Base-by-base conservation (phyloP, 2,888 invertebrate species). In the Tromatobia lineatoria region DNA sequence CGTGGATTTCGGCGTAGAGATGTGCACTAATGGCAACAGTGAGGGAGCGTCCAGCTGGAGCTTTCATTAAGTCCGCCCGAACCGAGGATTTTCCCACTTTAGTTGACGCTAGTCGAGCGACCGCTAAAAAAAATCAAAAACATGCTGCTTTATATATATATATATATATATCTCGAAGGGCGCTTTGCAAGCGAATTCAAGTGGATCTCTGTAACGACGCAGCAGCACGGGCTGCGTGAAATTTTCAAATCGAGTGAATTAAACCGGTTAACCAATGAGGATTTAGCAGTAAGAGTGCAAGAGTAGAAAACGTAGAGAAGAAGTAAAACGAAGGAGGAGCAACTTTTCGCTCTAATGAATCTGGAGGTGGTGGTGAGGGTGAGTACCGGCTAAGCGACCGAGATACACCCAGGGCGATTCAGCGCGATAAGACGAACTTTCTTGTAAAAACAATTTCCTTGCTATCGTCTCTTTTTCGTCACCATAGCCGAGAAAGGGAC, bases 371-470 rank as follows among this genome's bases (percentile, higher is more conserved):
- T 74, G 74, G 34, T 8, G 38, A 2, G 50, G 50, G 34, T 45
- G 20, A 50, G 57, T 76, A 57, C 57, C 42, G 38, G 47, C 70
- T 54, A 61, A 42, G 66, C 42, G 61, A 34, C 45, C 75, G 38
- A 70, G 50, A 73, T 75, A 54, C 18, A 52, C 25, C 42, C 54
- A 67, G 76, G 59, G 74, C 38, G 78, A 82, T 85, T 86, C 70
- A 11, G 38, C 45, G 59, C 80, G 85, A 82, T 82, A 83, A 79
- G 76, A 57, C 75, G 86, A 90, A 90, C 84, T 89, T 90, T 80
- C 81, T 34, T 81, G 85, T 88, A 86, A 90, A 90, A 91, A 91
- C 88, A 88, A 90, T 90, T 90, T 88, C 80, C 71, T 66, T 57
- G 67, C 67, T 64, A 74, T 79, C 75, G 59, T 71, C 64, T 75